Conservation (phyloP, 2,113 vertebrate genomes). For the Bothrops jararaca region DNA sequence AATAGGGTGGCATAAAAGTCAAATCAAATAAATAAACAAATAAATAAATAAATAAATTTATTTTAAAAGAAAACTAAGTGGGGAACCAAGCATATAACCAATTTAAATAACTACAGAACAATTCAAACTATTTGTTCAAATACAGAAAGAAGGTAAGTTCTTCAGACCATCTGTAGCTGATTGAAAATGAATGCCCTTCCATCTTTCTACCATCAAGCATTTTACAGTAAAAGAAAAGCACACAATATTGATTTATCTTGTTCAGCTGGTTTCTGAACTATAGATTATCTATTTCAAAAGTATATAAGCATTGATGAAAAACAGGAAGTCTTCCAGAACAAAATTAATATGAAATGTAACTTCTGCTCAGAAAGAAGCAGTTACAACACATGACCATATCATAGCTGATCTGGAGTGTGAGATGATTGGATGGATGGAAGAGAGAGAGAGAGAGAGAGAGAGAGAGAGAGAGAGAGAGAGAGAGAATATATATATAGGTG, state of each 20-base stretch:
- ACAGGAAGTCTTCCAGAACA: neutral
- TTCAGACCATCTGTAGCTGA: neutral
- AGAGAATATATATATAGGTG: neutral
- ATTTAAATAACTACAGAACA: neutral
- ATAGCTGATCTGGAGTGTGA: neutral
- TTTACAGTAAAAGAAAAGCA: neutral
- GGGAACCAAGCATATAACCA: neutral
- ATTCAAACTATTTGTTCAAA: neutral
- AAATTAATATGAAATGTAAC: neutral
- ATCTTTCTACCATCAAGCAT: neutral
- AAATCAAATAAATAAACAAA: too few species aligned
- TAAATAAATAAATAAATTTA: neutral
- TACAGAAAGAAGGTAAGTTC: neutral
- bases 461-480: too few species aligned
- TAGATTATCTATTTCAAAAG: neutral
- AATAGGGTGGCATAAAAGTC: too few species aligned
- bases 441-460: neutral
- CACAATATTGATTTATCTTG: neutral
- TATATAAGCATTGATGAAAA: neutral
- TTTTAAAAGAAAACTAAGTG: neutral
- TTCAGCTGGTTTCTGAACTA: neutral
- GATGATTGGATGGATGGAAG: neutral
- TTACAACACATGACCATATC: neutral
- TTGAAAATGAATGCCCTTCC: neutral
- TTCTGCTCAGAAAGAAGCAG: neutral